These are phyloP conservation scores for Drosophila bocki DNA, from an alignment of 1,140 invertebrate species.

Conservation along the genomic window DNA sequence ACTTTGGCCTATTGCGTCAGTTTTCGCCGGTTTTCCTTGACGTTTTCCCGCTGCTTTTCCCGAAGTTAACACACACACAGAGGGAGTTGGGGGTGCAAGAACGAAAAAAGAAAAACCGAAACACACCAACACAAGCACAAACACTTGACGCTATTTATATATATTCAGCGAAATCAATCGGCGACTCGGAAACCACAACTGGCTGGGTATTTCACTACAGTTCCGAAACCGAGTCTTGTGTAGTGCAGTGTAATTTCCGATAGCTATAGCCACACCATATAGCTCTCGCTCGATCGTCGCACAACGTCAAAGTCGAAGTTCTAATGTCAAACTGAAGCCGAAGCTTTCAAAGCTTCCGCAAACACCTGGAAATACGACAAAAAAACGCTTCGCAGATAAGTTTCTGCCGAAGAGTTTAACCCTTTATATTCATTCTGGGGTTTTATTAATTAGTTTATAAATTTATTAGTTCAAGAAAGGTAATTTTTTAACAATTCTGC, in stretches of 20 bases:
- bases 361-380: conserved; percentile 43
- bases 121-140: conserved; percentile 5
- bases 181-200: conserved; percentile 33
- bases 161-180: conserved; percentile 35
- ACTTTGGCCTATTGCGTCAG: conserved; percentile 68
- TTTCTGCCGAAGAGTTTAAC: conserved; percentile 42
- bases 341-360: conserved; percentile 68
- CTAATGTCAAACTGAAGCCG: conserved; percentile 79
- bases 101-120: conserved; percentile 24
- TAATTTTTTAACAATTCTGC: not conserved
- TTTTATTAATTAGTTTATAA: not conserved
- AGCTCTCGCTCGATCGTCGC: conserved; percentile 65
- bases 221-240: conserved; percentile 39
- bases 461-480: not conserved
- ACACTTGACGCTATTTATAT: conserved; percentile 26
- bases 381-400: conserved; percentile 38
- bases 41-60: conserved; percentile 32
- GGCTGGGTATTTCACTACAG: conserved; percentile 40
- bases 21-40: conserved; percentile 20
- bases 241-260: conserved; percentile 70
- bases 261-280: conserved; percentile 28
- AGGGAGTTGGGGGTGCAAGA: conserved; percentile 3
- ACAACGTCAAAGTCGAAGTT: conserved; percentile 81
- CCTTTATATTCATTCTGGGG: not conserved
- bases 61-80: conserved; percentile 23